Evolutionary conservation across 2,113 vertebrate genomes (phyloP).

Genomic region (Serinus canaria): DNA sequence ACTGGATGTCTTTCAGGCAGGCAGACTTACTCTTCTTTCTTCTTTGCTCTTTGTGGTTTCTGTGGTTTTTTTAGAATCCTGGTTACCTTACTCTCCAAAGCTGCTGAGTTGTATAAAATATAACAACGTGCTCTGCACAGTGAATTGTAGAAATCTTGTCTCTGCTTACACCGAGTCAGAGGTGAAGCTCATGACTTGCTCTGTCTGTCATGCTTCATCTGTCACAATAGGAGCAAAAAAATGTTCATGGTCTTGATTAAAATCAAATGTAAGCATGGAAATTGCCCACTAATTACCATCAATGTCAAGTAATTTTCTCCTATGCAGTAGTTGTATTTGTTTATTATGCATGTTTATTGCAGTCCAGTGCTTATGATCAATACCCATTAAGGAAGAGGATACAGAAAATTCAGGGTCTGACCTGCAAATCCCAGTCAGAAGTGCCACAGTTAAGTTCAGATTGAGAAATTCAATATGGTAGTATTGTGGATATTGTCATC

Average conservation of each 20-base stretch:
- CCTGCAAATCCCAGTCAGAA: background rate
- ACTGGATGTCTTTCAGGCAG: background rate
- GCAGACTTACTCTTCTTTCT: background rate
- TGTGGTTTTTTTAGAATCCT: background rate
- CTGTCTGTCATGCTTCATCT: conserved; percentile 17
- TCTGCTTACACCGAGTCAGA: accelerated
- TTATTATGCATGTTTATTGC: conserved; percentile 24
- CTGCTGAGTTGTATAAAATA: background rate
- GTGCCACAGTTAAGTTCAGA: background rate
- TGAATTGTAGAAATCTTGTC: background rate
- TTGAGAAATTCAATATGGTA: background rate
- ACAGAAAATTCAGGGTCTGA: background rate
- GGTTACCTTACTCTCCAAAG: background rate
- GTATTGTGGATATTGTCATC: background rate
- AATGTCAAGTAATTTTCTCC: conserved; percentile 28
- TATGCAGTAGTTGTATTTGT: background rate
- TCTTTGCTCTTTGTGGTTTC: background rate
- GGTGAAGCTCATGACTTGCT: background rate
- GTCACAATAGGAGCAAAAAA: background rate
- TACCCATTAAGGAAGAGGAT: conserved; percentile 16
- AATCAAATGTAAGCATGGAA: conserved; percentile 5
- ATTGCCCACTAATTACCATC: conserved; percentile 38
- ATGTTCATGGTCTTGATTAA: background rate
- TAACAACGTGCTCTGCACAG: background rate
- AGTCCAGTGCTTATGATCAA: conserved; percentile 19